phyloP scores from a whole-genome alignment of 1,140 invertebrate genomes.

The Halotydeus destructor region DNA sequence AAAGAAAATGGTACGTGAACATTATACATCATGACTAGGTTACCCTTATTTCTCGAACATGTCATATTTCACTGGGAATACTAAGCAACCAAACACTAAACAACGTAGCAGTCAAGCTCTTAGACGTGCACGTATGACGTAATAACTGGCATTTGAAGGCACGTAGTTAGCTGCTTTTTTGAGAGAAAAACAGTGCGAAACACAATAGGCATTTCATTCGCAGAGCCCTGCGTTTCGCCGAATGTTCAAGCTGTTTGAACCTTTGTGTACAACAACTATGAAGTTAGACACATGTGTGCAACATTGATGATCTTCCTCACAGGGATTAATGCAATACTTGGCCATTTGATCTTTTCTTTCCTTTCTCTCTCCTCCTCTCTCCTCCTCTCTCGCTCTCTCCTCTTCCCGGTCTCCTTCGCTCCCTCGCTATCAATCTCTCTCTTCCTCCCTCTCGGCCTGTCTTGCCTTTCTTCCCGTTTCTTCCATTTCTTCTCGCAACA shows the following conservation, averaged over 20 bases:
- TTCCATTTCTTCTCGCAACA: not conserved
- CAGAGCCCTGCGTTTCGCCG: too few species aligned
- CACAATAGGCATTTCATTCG: too few species aligned
- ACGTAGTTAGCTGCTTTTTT: too few species aligned
- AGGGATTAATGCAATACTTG: not conserved
- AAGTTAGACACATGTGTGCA: too few species aligned
- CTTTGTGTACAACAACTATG: too few species aligned
- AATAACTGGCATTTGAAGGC: too few species aligned
- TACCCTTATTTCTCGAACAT: not conserved
- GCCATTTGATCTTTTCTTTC: not conserved
- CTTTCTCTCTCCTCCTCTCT: not conserved
- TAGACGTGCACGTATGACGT: too few species aligned
- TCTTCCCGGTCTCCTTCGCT: not conserved
- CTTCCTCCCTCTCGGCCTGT: not conserved
- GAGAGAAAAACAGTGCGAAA: too few species aligned
- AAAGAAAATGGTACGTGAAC: slow-evolving; percentile 18
- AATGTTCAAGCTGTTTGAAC: too few species aligned
- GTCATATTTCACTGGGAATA: not conserved
- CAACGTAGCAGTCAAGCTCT: too few species aligned
- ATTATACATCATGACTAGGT: not conserved
- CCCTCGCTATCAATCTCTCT: not conserved
- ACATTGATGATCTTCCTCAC: not conserved
- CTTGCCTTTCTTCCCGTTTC: not conserved
- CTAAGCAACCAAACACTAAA: too few species aligned
- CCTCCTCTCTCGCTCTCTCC: not conserved